Conservation (phyloP, 2,797 vertebrate species). For the Thunnus albacares region DNA sequence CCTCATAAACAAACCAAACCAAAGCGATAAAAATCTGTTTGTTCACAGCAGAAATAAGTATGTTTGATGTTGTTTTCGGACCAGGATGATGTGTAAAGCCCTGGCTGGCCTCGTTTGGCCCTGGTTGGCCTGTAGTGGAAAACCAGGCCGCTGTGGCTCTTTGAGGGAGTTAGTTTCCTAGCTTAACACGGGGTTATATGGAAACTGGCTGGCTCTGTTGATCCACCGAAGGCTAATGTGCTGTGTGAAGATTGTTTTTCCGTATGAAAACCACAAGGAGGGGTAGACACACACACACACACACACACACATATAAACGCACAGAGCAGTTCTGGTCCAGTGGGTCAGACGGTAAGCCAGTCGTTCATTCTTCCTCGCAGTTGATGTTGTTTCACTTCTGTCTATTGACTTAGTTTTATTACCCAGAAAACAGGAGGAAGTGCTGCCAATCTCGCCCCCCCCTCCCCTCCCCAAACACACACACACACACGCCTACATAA, state of each 20-base stretch:
- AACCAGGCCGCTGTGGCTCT: constrained; percentile 61
- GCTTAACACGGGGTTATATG: constrained; percentile 68
- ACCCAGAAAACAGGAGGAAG: constrained; percentile 65
- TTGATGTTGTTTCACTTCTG: constrained; percentile 72
- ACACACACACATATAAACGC: constrained; percentile 38
- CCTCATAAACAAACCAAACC: not conserved
- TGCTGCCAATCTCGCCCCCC: constrained; percentile 26
- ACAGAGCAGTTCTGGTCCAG: constrained; percentile 65
- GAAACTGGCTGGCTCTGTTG: constrained; percentile 75
- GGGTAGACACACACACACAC: constrained; percentile 41
- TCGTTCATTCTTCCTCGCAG: constrained; percentile 63
- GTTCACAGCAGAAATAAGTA: not conserved
- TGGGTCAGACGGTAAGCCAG: constrained; percentile 66
- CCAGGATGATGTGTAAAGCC: constrained; percentile 12
- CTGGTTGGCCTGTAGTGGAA: constrained; percentile 62
- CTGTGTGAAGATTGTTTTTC: constrained; percentile 80
- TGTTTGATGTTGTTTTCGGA: constrained; percentile 37
- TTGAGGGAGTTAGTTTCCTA: constrained; percentile 64
- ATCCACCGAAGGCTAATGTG: constrained; percentile 75
- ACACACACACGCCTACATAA: constrained; percentile 30
- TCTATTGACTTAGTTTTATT: constrained; percentile 81
- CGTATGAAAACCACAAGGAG: constrained; percentile 67
- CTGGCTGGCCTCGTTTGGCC: constrained; percentile 35
- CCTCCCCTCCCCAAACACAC: constrained; percentile 29
- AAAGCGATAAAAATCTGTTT: not conserved